Conservation (phyloP, 2,888 invertebrate genomes). For the Agriopis marginaria region DNA sequence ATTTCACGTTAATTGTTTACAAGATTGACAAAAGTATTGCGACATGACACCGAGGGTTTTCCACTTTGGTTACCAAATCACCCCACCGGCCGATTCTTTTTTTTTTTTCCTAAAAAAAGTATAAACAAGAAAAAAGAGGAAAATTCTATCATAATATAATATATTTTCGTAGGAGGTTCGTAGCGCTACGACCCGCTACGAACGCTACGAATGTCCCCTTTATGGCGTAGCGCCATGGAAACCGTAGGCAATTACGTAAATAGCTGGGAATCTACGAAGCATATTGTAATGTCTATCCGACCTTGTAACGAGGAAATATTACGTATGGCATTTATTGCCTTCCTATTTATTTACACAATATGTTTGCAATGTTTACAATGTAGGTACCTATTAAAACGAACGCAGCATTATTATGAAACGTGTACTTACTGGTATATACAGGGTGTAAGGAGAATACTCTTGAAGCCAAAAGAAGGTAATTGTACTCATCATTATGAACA, state of each 20-base stretch:
- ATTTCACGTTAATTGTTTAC: too few species aligned
- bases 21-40: too few species aligned
- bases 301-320: conserved; percentile 8
- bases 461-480: too few species aligned
- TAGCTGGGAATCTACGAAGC: conserved; percentile 11
- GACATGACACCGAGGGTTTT: too few species aligned
- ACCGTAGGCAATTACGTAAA: conserved; percentile 21
- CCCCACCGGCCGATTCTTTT: too few species aligned
- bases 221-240: conserved; percentile 10
- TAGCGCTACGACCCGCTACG: conserved; percentile 17
- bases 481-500: too few species aligned
- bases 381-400: background rate
- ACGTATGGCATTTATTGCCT: background rate
- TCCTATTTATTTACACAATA: conserved; percentile 1
- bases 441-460: too few species aligned
- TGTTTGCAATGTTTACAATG: background rate
- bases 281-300: conserved; percentile 8
- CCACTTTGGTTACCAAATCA: too few species aligned
- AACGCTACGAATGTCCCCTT: conserved; percentile 13
- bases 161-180: conserved; percentile 1
- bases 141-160: background rate
- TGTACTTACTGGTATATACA: too few species aligned
- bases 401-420: too few species aligned
- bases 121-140: background rate
- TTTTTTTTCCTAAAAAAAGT: background rate